Evolutionary conservation across 2,113 vertebrate species (phyloP), one percentile per base, ranked within the genome.

Genomic region (Danionella cerebrum): DNA sequence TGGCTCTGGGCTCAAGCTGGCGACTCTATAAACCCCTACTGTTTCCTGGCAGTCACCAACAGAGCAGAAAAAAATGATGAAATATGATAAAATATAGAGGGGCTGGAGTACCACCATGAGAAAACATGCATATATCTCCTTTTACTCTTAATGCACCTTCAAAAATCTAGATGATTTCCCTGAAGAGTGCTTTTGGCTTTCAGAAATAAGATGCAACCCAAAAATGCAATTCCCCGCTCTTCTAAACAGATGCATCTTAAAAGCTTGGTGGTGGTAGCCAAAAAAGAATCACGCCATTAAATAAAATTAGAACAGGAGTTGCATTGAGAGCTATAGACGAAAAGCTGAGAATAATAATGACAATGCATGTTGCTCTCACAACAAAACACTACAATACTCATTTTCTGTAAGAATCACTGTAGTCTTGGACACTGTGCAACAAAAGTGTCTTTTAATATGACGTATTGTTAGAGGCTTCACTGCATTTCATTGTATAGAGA

Each of bases 31-130:
- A 71, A 54, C 48, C 59, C 72, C 76, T 60, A 72, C 76, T 75
- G 72, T 75, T 54, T 69, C 29, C 62, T 74, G 65, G 69, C 69
- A 63, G 59, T 74, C 72, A 69, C 69, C 72, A 69, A 75, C 69
- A 75, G 65, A 19, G 69, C 69, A 55, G 58, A 47, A 54, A 70
- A 52, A 70, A 67, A 55, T 57, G 57, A 70, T 50, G 67, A 55
- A 70, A 71, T 48, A 36, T 39, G 50, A 71, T 71, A 18, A 71
- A 71, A 57, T 57, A 63, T 69, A 74, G 36, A 62, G 19, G 21
- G 5, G 58, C 65, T 65, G n/a, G n/a, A n/a, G n/a, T n/a, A 31
- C 33, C 35, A 52, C 45, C 52, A 58, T 57, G 54, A 27, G 18
- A 27, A 18, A 19, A 42, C 36, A 25, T 22, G 27, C 55, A 39